phyloP scores from a whole-genome alignment of 2,113 vertebrate species.

The Otis tarda region DNA sequence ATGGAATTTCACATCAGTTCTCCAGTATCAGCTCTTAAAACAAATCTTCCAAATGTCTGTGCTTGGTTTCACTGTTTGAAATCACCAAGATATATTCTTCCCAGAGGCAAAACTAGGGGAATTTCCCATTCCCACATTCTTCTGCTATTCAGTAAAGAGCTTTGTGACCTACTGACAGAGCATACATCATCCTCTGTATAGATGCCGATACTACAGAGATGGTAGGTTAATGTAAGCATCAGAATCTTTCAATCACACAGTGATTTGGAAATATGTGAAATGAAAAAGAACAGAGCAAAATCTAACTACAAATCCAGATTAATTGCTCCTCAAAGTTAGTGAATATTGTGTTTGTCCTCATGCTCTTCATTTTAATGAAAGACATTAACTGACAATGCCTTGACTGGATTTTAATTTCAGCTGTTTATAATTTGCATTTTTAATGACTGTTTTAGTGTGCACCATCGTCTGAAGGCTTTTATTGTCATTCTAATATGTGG shows the following conservation, averaged over 20 bases:
- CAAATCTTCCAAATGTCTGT: background rate
- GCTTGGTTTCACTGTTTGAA: background rate
- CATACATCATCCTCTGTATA: background rate
- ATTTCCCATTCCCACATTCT: conserved; percentile 31
- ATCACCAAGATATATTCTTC: conserved; percentile 1
- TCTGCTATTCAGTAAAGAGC: background rate
- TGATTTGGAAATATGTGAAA: background rate
- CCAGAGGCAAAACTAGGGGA: conserved; percentile 1
- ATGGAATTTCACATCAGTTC: background rate
- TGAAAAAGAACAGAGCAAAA: background rate
- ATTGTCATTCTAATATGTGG: background rate
- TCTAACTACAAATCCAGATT: background rate
- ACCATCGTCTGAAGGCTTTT: background rate
- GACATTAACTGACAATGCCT: background rate
- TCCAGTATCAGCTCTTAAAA: background rate
- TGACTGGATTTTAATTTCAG: background rate
- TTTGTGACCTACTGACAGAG: background rate
- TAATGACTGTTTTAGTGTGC: background rate
- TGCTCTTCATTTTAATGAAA: background rate
- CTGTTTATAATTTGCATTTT: background rate
- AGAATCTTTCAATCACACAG: background rate
- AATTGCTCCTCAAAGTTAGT: background rate
- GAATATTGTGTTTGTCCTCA: background rate
- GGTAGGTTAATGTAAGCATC: background rate
- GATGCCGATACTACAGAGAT: background rate